Evolutionary conservation across 1,140 invertebrate genomes (phyloP).

Genomic region (Drosophila persimilis): DNA sequence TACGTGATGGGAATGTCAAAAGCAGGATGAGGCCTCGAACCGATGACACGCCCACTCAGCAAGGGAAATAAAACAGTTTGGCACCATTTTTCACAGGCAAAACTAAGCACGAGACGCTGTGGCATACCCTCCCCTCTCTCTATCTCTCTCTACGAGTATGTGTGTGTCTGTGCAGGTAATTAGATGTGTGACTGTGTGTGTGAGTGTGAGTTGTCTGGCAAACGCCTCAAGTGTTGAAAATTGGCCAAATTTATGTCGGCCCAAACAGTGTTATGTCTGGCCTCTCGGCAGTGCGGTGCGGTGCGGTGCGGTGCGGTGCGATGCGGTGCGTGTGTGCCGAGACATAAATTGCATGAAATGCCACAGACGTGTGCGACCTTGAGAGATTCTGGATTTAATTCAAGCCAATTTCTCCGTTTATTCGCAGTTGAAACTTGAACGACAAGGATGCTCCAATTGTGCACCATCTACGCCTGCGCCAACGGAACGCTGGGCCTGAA

Average conservation of each 20-base stretch:
- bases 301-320: conserved; percentile 14
- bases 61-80: conserved; percentile 55
- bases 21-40: background rate
- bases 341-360: conserved; percentile 68
- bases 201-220: conserved; percentile 41
- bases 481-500: conserved; percentile 81
- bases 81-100: conserved; percentile 51
- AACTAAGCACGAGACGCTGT: conserved; percentile 16
- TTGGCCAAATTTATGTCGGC: conserved; percentile 65
- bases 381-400: conserved; percentile 22
- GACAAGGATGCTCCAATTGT: conserved; percentile 69
- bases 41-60: conserved; percentile 53
- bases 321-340: conserved; percentile 25
- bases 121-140: background rate
- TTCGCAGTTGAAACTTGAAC: conserved; percentile 23
- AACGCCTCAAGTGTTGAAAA: conserved; percentile 66
- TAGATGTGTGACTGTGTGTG: conserved; percentile 33
- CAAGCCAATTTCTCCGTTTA: background rate
- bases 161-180: conserved; percentile 47
- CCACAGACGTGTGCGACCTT: conserved; percentile 58
- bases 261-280: conserved; percentile 22
- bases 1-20: conserved; percentile 64
- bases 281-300: background rate
- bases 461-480: conserved; percentile 72
- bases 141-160: background rate